Percentiles rank a stretch among this genome's conserved stretches.
phyloP scores from a whole-genome alignment of 2,113 vertebrate species.

The Rhinolophus ferrumequinum region DNA sequence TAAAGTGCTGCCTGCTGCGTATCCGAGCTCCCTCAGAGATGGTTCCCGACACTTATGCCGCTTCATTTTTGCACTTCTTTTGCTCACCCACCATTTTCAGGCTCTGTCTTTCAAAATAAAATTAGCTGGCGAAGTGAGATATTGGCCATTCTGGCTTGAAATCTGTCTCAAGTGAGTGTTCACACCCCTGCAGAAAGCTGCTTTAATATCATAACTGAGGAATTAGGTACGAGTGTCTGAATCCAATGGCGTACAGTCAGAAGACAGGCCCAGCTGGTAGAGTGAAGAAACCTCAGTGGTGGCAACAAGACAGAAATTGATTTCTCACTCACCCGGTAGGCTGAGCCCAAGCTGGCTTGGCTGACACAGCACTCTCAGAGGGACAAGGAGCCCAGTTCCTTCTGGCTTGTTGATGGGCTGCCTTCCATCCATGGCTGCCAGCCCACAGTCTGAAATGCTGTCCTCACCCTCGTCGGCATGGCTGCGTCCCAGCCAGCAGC shows the following conservation, averaged over 20 bases:
- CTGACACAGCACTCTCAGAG: background rate
- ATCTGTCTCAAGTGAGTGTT: constrained; percentile 43
- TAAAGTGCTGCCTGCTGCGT: background rate
- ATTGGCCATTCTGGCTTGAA: background rate
- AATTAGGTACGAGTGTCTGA: background rate
- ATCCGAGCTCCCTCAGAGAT: background rate
- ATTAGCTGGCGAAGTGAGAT: background rate
- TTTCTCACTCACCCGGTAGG: background rate
- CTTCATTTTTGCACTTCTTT: background rate
- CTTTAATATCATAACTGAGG: background rate
- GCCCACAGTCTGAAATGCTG: background rate
- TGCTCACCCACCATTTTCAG: background rate
- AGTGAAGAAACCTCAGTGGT: background rate
- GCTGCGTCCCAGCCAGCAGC: background rate
- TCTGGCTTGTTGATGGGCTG: background rate
- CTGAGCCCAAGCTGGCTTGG: background rate
- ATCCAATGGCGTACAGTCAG: background rate
- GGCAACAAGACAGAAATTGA: background rate
- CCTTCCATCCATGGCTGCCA: background rate
- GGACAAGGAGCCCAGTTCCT: background rate
- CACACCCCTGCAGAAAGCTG: background rate
- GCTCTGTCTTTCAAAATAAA: constrained; percentile 25
- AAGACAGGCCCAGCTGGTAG: background rate
- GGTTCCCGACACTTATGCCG: background rate
- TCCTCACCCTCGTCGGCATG: background rate